phyloP scores from a whole-genome alignment of 2,888 invertebrate genomes.

The Platynereis dumerilii region DNA sequence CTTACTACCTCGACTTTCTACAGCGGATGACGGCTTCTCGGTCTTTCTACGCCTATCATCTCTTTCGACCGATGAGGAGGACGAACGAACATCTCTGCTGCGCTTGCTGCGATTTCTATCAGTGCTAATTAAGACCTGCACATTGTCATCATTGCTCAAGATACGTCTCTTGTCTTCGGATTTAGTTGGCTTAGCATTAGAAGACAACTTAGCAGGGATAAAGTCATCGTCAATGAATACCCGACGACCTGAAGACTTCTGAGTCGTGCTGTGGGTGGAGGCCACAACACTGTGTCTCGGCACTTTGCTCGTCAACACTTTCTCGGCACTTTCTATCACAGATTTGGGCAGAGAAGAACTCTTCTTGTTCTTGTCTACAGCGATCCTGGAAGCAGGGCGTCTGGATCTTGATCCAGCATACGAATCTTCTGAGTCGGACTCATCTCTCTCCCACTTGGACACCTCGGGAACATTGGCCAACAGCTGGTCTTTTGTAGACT shows the following conservation, averaged over 20 bases:
- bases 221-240: slow-evolving; percentile 2
- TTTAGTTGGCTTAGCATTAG: not conserved
- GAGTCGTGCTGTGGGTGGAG: slow-evolving; percentile 34
- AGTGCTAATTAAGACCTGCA: not conserved
- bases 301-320: slow-evolving; percentile 84
- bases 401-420: not conserved
- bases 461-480: slow-evolving; percentile 70
- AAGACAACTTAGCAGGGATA: not conserved
- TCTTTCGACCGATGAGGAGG: not conserved
- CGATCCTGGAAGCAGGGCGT: slow-evolving; percentile 62
- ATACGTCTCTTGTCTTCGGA: too few relatives aligned
- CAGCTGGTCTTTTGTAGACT: slow-evolving; percentile 10
- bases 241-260: not conserved
- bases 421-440: slow-evolving; percentile 49
- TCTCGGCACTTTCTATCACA: slow-evolving; percentile 88
- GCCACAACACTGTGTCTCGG: slow-evolving; percentile 72
- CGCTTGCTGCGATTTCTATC: not conserved
- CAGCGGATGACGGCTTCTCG: not conserved
- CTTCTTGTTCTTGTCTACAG: slow-evolving; percentile 75
- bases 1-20: too few relatives aligned
- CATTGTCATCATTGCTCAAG: not conserved
- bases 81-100: too few relatives aligned
- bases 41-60: not conserved
- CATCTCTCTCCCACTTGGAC: slow-evolving; percentile 89
- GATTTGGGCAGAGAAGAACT: slow-evolving; percentile 64